A percentile compares a stretch with the other conserved stretches of the same genome.
Evolutionary conservation across 2,113 vertebrate genomes (phyloP).

Genomic region (Lynx canadensis): DNA sequence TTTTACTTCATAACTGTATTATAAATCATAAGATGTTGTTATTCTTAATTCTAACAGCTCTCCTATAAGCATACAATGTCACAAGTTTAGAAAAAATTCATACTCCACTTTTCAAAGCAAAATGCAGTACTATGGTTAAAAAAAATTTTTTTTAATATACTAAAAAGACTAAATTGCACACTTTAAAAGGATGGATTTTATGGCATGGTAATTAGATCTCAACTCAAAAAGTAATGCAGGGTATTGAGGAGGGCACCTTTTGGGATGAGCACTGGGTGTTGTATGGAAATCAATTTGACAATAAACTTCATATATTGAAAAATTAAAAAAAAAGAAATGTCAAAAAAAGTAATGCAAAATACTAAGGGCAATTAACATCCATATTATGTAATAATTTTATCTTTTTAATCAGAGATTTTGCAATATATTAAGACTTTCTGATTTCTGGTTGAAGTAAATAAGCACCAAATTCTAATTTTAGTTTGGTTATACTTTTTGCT

Average conservation of each 20-base stretch:
- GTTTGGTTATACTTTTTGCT: not conserved
- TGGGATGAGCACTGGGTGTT: too few relatives aligned
- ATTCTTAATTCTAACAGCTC: conserved; percentile 41
- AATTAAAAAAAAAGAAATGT: too few relatives aligned
- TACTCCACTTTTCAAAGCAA: conserved; percentile 24
- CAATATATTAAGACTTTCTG: not conserved
- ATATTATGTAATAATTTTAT: not conserved
- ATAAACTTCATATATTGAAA: too few relatives aligned
- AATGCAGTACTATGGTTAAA: conserved; percentile 22
- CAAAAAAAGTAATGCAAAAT: not conserved
- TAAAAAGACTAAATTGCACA: not conserved
- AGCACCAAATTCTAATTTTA: not conserved
- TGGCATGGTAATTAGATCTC: not conserved
- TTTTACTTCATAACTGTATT: conserved; percentile 10
- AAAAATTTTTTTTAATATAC: not conserved
- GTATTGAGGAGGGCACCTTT: too few relatives aligned
- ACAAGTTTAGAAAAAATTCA: not conserved
- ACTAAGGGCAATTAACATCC: not conserved
- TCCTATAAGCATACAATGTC: not conserved
- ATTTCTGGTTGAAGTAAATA: not conserved
- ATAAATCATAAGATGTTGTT: conserved; percentile 20
- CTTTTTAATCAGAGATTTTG: not conserved
- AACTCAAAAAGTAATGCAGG: not conserved
- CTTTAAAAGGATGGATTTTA: not conserved
- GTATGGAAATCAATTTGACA: too few relatives aligned